phyloP scores from a whole-genome alignment of 2,113 vertebrate genomes.

The Pelobates fuscus region DNA sequence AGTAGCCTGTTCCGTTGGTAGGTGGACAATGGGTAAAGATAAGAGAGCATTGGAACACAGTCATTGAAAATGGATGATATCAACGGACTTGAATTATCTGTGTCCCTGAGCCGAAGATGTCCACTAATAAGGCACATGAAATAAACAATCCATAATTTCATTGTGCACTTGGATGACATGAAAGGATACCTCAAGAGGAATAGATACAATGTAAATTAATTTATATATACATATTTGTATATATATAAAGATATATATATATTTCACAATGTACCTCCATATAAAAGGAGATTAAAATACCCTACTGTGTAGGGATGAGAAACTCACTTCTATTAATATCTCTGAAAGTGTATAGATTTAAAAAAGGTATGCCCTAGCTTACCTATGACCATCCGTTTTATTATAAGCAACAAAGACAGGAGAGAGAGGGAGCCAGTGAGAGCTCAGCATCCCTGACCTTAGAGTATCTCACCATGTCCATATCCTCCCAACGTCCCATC shows the following conservation, averaged over 20 bases:
- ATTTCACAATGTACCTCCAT: conserved; percentile 48
- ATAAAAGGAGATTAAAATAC: conserved; percentile 46
- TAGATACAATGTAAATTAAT: conserved; percentile 51
- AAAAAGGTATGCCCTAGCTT: not conserved
- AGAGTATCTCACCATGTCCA: conserved; percentile 19
- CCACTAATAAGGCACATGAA: conserved; percentile 9
- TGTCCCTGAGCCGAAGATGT: conserved; percentile 39
- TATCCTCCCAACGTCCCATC: conserved; percentile 18
- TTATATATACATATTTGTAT: conserved; percentile 47
- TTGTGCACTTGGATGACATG: conserved; percentile 18
- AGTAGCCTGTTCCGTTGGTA: not conserved
- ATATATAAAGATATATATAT: conserved; percentile 44
- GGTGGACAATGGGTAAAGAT: not conserved
- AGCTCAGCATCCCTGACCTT: not conserved
- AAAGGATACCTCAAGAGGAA: conserved; percentile 44
- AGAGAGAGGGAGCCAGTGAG: not conserved
- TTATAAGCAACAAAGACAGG: no score
- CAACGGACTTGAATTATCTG: conserved; percentile 30
- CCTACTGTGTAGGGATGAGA: conserved; percentile 54
- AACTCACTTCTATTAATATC: conserved; percentile 41
- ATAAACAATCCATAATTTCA: not conserved
- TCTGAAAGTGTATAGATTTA: conserved; percentile 21
- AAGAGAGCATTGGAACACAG: not conserved
- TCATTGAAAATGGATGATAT: not conserved
- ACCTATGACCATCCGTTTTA: no score